Evolutionary conservation across 2,888 invertebrate genomes (phyloP).

Genomic region (Mylabris sibirica): DNA sequence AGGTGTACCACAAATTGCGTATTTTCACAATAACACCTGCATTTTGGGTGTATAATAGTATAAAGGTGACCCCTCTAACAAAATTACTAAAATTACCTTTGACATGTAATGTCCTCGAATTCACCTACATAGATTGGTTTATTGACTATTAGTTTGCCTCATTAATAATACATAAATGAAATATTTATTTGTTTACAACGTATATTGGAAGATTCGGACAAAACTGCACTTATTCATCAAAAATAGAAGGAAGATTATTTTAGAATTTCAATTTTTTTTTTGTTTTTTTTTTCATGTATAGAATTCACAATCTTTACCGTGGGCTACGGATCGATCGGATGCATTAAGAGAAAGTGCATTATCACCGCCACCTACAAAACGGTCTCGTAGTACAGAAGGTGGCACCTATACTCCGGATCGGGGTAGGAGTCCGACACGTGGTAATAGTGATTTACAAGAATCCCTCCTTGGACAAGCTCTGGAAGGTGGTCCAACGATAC

Average conservation of each 20-base stretch:
- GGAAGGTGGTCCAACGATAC: slow-evolving; percentile 75
- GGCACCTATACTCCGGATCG: slow-evolving; percentile 59
- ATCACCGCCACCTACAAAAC: slow-evolving; percentile 74
- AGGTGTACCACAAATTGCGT: slow-evolving; percentile 2
- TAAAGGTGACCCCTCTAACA: neutral
- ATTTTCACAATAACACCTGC: neutral
- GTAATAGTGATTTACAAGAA: slow-evolving; percentile 73
- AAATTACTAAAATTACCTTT: neutral
- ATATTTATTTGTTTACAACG: slow-evolving; percentile 36
- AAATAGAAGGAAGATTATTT: neutral
- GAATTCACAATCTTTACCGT: slow-evolving; percentile 69
- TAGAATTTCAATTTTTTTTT: slow-evolving; percentile 15
- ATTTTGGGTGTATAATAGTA: neutral
- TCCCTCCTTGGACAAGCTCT: slow-evolving; percentile 79
- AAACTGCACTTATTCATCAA: slow-evolving; percentile 33
- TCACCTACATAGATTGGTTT: slow-evolving; percentile 33
- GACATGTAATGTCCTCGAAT: slow-evolving; percentile 25
- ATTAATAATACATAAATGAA: slow-evolving; percentile 29
- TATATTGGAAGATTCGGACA: slow-evolving; percentile 18
- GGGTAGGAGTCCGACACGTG: slow-evolving; percentile 68
- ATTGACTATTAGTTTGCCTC: slow-evolving; percentile 34
- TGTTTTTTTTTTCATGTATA: slow-evolving; percentile 47
- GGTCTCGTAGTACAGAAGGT: slow-evolving; percentile 71
- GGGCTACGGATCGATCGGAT: slow-evolving; percentile 66
- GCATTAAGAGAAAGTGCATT: slow-evolving; percentile 64